A percentile compares a stretch with the other conserved stretches of the same genome.
These are phyloP conservation scores for Hemichromis elongatus DNA, from an alignment of 2,113 vertebrate genomes.

Conservation along the genomic window DNA sequence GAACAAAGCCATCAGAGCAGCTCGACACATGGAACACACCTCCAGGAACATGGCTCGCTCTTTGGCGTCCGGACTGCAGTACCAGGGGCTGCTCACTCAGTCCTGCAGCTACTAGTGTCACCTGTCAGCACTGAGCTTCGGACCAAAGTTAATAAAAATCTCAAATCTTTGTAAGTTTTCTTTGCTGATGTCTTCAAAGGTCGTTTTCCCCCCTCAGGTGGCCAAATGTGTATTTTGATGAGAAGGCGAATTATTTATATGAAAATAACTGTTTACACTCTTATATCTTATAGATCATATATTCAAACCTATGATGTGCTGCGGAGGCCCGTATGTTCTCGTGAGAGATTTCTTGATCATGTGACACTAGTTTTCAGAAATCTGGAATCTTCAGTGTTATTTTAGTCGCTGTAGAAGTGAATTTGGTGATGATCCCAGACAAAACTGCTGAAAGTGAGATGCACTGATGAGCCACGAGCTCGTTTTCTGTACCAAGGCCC, in stretches of 20 bases:
- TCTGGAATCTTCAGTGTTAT: not conserved
- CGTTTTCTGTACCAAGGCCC: not conserved
- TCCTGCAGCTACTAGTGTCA: constrained; percentile 76
- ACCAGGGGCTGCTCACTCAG: constrained; percentile 48
- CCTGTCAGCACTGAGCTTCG: not conserved
- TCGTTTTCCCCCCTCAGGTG: not conserved
- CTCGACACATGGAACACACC: constrained; percentile 66
- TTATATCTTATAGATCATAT: constrained; percentile 3
- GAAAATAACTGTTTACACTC: not conserved
- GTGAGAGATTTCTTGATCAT: not conserved
- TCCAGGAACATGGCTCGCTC: constrained; percentile 73
- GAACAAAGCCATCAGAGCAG: constrained; percentile 68
- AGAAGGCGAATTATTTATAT: not conserved
- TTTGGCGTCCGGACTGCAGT: constrained; percentile 69
- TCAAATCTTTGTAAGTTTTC: not conserved
- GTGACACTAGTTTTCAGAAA: not conserved
- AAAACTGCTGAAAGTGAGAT: not conserved
- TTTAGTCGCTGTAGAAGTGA: not conserved
- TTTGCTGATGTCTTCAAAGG: not conserved
- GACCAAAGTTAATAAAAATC: constrained; percentile 1
- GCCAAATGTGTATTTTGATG: not conserved
- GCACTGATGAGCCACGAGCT: not conserved
- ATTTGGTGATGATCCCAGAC: not conserved
- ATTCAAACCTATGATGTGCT: not conserved
- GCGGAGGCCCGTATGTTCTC: not conserved